Evolutionary conservation across 2,113 vertebrate species (phyloP).

Genomic region (Passer domesticus): DNA sequence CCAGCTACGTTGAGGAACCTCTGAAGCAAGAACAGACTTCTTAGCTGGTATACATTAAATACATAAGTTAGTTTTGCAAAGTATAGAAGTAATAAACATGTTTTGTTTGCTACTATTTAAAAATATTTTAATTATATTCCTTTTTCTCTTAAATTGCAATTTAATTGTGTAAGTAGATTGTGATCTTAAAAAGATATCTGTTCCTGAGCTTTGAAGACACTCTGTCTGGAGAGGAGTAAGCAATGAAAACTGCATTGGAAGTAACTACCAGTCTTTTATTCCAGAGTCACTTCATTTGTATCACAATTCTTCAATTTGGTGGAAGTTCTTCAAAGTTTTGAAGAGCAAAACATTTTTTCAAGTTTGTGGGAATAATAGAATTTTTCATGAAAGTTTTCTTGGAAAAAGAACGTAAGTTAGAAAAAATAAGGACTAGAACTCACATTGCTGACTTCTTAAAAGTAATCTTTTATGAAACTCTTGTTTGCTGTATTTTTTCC

Average conservation of each 20-base stretch:
- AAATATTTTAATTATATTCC: not conserved
- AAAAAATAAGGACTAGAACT: not conserved
- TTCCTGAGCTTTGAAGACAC: not conserved
- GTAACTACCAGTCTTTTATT: not conserved
- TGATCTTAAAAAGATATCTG: not conserved
- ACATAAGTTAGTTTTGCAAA: not conserved
- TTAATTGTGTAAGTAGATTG: not conserved
- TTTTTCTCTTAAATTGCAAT: not conserved
- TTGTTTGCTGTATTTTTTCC: not conserved
- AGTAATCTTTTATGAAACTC: not conserved
- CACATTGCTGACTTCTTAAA: not conserved
- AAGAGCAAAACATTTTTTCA: not conserved
- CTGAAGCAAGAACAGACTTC: not conserved
- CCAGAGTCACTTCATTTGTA: not conserved
- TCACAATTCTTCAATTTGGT: accelerated
- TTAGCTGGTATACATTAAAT: not conserved
- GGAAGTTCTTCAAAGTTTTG: not conserved
- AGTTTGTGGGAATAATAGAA: not conserved
- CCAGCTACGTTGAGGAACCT: not conserved
- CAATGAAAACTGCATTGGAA: not conserved
- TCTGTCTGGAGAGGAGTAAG: not conserved
- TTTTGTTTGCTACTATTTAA: not conserved
- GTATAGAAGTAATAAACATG: not conserved
- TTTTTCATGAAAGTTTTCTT: not conserved
- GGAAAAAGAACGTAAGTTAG: not conserved